These are phyloP conservation scores for Teinopalpus imperialis DNA, from an alignment of 2,888 invertebrate species.

Conservation along the genomic window DNA sequence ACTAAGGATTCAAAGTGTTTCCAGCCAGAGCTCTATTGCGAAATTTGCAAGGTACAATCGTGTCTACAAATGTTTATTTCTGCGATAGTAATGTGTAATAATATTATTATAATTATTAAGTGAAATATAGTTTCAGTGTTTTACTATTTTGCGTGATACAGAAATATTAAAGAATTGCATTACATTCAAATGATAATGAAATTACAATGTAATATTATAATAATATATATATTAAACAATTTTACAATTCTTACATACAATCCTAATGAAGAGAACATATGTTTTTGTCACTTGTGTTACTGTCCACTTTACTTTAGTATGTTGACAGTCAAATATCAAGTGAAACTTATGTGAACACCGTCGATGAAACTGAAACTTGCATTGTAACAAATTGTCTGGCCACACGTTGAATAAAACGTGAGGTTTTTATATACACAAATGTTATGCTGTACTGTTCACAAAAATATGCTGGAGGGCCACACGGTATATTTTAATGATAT, in stretches of 20 bases:
- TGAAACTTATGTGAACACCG: slow-evolving; percentile 58
- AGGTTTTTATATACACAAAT: slow-evolving; percentile 31
- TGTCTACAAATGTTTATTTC: slow-evolving; percentile 2
- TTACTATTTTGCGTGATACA: no score
- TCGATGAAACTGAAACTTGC: slow-evolving; percentile 60
- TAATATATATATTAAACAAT: background rate
- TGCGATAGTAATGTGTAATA: no score
- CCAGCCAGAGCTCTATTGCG: slow-evolving; percentile 54
- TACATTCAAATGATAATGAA: no score
- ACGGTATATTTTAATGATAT: slow-evolving; percentile 4
- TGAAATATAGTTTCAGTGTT: no score
- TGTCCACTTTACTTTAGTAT: slow-evolving; percentile 16
- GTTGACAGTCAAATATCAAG: slow-evolving; percentile 38
- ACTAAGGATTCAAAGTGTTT: slow-evolving; percentile 28
- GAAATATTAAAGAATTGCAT: no score
- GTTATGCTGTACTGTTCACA: background rate
- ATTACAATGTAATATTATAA: no score
- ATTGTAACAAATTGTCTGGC: slow-evolving; percentile 61
- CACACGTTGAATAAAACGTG: slow-evolving; percentile 47
- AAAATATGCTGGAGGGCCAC: background rate
- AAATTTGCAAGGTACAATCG: slow-evolving; percentile 70
- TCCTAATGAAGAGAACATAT: background rate
- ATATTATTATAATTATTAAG: no score
- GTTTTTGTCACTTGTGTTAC: slow-evolving; percentile 19
- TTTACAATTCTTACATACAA: no score